Base-by-base conservation (phyloP, 2,888 invertebrate genomes). In the Ferdinandea cuprea region DNA sequence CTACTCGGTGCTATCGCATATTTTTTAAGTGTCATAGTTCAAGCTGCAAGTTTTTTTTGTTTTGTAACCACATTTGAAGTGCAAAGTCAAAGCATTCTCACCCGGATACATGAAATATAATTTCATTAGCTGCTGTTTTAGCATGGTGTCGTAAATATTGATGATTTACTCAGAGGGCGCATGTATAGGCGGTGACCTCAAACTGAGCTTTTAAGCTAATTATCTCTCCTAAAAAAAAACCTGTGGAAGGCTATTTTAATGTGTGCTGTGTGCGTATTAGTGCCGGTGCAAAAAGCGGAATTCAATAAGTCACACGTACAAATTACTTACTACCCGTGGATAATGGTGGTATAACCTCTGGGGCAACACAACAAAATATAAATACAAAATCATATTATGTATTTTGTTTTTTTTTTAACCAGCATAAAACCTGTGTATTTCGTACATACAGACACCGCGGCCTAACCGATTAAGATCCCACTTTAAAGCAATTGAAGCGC, bases 141-240 rank as follows among this genome's bases (percentile, higher is more conserved):
- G 42, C 65, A 56, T 56, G 37, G 69, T 81, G 76, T 76, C 65
- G 76, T 81, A 76, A 81, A 81, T 81, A 81, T 76, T 71, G 76
- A 81, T 81, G 76, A 81, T 76, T 76, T 69, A 58, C 68, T 15
- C 54, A 46, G 44, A 30, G 76, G 74, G 74, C 50, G 86, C 86
- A 86, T n/a, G n/a, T n/a, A n/a, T 86, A 88, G 88, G 87, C 88
- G 85, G 85, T 87, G 88, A 88, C 89, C 89, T 87, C 88, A 81
- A 77, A 86, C 74, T 88, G 88, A 88, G 88, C 89, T 86, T 86
- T 86, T 87, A 88, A 89, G 88, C 88, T 89, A 88, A 85, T 85
- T 85, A 85, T 78, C 81, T 40, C 69, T 42, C 63, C 68, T 78
- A 72, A 79, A 72, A 79, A 71, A 35, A n/a, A n/a, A n/a, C n/a